phyloP scores from a whole-genome alignment of 53 echinoderm and acorn worm genomes.

The Paracentrotus lividus region DNA sequence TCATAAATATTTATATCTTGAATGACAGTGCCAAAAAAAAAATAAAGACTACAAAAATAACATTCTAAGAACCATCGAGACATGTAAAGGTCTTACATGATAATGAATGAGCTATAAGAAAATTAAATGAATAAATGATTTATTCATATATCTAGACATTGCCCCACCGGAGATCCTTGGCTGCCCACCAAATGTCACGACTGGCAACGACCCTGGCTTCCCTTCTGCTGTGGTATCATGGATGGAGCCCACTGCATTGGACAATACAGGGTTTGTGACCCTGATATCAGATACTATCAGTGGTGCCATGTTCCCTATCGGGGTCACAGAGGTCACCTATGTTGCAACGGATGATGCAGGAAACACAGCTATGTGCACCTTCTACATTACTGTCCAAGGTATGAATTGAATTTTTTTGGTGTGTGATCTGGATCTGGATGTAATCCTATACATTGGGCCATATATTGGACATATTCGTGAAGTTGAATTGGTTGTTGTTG shows the following conservation, averaged over 20 bases:
- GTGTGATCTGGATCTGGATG: too few species aligned
- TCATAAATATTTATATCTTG: too few species aligned
- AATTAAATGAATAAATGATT: too few species aligned
- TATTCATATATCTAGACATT: conserved; percentile 50
- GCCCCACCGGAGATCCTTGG: conserved; percentile 45
- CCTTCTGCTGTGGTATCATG: conserved; percentile 45
- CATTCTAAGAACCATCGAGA: too few species aligned
- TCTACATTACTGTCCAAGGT: conserved; percentile 52
- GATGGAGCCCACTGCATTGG: conserved; percentile 19
- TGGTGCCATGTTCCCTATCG: conserved; percentile 31
- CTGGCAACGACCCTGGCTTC: conserved; percentile 33
- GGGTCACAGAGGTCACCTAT: conserved; percentile 40
- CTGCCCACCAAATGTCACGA: conserved; percentile 46
- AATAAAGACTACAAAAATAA: too few species aligned
- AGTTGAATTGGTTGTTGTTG: too few species aligned
- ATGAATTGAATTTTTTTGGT: not conserved
- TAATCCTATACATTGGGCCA: not conserved
- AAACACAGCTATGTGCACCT: conserved; percentile 18
- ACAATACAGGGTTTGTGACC: conserved; percentile 55
- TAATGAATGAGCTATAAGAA: too few species aligned
- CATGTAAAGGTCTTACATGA: too few species aligned
- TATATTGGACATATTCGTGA: too few species aligned
- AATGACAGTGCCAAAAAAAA: too few species aligned
- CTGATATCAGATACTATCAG: conserved; percentile 16
- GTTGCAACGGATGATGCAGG: conserved; percentile 42